Evolutionary conservation across 2,888 invertebrate species (phyloP).

Genomic region (Cheilosia pagana): DNA sequence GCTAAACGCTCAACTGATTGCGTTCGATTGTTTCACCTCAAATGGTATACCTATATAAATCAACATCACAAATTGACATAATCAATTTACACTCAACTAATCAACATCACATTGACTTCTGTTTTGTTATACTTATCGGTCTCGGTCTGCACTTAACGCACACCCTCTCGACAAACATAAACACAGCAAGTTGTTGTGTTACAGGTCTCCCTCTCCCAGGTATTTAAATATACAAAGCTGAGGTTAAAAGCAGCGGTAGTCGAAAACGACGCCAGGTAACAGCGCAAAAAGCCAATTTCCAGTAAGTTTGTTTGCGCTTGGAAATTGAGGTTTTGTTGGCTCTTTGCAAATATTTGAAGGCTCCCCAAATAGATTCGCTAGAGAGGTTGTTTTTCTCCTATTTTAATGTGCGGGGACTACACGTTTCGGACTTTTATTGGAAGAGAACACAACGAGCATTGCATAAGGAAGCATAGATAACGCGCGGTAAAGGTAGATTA

Average conservation of each 20-base stretch:
- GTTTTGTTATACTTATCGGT: constrained; percentile 52
- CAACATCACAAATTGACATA: constrained; percentile 49
- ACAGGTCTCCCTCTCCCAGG: constrained; percentile 15
- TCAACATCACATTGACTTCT: constrained; percentile 68
- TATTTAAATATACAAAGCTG: constrained; percentile 30
- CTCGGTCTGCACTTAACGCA: constrained; percentile 39
- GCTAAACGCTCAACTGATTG: constrained; percentile 34
- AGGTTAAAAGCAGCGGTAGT: constrained; percentile 32
- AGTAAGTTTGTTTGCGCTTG: constrained; percentile 41
- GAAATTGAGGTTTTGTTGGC: constrained; percentile 49
- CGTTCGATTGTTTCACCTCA: constrained; percentile 32
- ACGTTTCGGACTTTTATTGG: constrained; percentile 9
- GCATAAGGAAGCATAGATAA: constrained; percentile 46
- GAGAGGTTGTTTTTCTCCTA: constrained; percentile 4
- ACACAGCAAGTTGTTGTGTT: constrained; percentile 14
- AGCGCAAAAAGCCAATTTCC: constrained; percentile 24
- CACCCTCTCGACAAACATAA: constrained; percentile 57
- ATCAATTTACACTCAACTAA: constrained; percentile 72
- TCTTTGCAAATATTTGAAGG: constrained; percentile 52
- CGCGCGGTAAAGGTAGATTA: constrained; percentile 8
- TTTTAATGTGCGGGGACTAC: constrained; percentile 51
- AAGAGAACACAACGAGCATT: not conserved
- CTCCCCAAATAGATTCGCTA: constrained; percentile 53
- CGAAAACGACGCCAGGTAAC: not conserved
- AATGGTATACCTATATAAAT: constrained; percentile 36